Base-by-base conservation (phyloP, 2,797 vertebrate genomes). In the Chaenodraco wilsoni region DNA sequence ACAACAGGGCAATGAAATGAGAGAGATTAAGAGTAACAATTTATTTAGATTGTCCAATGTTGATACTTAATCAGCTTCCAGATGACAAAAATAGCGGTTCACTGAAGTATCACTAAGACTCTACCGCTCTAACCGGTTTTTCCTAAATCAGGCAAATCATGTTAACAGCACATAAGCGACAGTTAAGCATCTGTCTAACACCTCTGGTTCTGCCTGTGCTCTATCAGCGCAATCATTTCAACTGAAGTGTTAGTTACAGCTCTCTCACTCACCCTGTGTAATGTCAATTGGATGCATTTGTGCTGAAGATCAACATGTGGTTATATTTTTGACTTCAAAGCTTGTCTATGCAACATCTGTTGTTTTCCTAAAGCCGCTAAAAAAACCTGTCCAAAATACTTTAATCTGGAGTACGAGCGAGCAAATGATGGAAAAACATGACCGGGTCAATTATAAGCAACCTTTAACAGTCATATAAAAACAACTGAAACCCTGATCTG, bases 141-240 rank as follows among this genome's bases (percentile, higher is more conserved):
- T 48, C 21, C n/a, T 2, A 44, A 1, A 61, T 55, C 23, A 56
- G 54, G 41, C 60, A 51, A 72, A 51, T 51, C 57, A 51, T 50
- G 27, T 55, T 46, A 72, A 76, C 33, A 57, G 48, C 16, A 58
- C 51, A 69, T 31, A 27, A 65, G 55, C 51, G 69, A 58, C 65
- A 66, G 60, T 73, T 72, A 58, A 78, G 57, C 51, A 75, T 41
- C 65, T 69, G 65, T 44, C 40, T 50, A 31, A 78, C 63, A 68
- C 52, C 58, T 65, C 43, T 14, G 21, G 27, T 64, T 72, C 19
- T 68, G 11, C 49, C 21, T 27, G 7, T 31, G 13, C 33, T 54
- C 13, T 23, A 46, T 69, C 27, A 16, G 48, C 0, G 13, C 37
- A 65, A 14, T 50, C 15, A 40, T 31, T 58, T 6, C 58, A 50